Evolutionary conservation across 2,797 vertebrate species (phyloP).

Genomic region (Phaenicophaeus curvirostris): DNA sequence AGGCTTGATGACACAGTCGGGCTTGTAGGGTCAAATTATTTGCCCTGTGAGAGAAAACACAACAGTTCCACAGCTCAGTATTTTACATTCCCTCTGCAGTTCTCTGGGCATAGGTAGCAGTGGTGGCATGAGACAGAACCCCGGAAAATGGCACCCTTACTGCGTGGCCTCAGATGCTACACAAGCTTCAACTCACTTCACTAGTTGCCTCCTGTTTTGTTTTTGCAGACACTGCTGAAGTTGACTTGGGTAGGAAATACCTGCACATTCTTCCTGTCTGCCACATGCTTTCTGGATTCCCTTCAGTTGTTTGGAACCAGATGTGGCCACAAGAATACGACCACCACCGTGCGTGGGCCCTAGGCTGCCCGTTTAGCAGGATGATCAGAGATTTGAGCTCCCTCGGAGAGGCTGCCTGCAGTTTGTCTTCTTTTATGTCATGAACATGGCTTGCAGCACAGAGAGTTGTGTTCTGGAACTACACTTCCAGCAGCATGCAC

Average conservation of each 20-base stretch:
- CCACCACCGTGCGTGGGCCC: accelerated
- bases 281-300: background rate
- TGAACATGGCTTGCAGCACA: background rate
- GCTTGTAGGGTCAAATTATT: background rate
- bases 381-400: background rate
- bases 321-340: constrained; percentile 23
- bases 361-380: background rate
- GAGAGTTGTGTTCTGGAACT: background rate
- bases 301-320: background rate
- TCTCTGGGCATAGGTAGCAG: background rate
- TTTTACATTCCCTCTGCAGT: accelerated
- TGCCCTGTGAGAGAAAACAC: background rate
- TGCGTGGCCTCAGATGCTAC: background rate
- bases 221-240: background rate
- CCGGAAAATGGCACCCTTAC: background rate
- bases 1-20: background rate
- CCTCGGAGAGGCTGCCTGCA: background rate
- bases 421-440: background rate
- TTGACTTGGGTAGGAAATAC: background rate
- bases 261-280: background rate
- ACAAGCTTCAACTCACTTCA: background rate
- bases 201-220: background rate
- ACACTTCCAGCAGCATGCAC: background rate
- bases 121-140: background rate
- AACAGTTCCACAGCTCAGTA: background rate